phyloP scores from a whole-genome alignment of 2,888 invertebrate genomes.

The Phalangium opilio region DNA sequence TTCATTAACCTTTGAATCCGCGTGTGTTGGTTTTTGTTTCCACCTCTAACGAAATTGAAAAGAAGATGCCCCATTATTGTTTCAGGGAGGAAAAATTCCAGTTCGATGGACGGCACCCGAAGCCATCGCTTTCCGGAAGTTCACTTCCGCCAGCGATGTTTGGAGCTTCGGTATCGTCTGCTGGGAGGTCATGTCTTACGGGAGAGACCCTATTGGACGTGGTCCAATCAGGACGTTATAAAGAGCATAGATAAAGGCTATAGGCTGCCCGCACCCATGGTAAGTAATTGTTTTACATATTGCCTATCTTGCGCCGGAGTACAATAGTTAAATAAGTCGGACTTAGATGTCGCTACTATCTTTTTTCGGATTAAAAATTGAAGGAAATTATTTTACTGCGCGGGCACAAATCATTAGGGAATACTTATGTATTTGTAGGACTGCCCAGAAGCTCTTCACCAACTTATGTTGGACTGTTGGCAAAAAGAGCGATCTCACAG shows the following conservation, averaged over 20 bases:
- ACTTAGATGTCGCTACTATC: no score
- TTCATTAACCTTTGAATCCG: conserved; percentile 34
- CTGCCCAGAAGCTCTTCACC: conserved; percentile 94
- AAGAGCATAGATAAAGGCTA: conserved; percentile 97
- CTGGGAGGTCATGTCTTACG: conserved; percentile 99
- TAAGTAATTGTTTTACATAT: conserved; percentile 21
- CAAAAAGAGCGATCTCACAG: conserved; percentile 91
- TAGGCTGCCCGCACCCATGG: conserved; percentile 44
- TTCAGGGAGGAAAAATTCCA: conserved; percentile 87
- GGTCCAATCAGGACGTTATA: conserved; percentile 99
- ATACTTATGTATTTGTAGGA: conserved; percentile 41
- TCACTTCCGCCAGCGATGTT: conserved; percentile 97
- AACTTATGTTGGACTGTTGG: conserved; percentile 98
- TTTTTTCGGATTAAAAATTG: no score
- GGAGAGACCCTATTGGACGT: conserved; percentile 99
- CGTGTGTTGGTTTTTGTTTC: background rate
- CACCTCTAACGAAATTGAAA: background rate
- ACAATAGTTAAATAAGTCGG: background rate
- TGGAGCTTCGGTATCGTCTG: conserved; percentile 99
- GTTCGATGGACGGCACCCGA: conserved; percentile 98
- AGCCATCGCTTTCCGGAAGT: conserved; percentile 95
- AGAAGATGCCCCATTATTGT: background rate
- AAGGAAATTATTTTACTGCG: no score
- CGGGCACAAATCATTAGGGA: no score
- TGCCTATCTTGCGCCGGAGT: background rate